phyloP scores from a whole-genome alignment of 2,113 vertebrate species.

The Plotosus lineatus region DNA sequence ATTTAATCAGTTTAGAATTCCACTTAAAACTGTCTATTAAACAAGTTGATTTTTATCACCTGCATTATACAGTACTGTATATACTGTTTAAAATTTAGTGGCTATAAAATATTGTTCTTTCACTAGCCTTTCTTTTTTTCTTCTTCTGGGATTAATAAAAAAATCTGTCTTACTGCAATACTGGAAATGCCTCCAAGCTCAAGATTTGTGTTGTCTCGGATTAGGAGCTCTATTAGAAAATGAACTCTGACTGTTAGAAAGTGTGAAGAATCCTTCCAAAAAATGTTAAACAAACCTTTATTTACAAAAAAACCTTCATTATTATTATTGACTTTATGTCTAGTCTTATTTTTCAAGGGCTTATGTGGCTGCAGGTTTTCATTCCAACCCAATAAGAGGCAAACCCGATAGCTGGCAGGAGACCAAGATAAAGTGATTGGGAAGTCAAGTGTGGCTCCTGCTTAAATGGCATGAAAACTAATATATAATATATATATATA shows the following conservation, averaged over 20 bases:
- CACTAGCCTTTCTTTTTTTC: background rate
- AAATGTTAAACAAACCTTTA: background rate
- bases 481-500: no score
- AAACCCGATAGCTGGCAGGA: background rate
- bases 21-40: no score
- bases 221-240: background rate
- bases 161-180: background rate
- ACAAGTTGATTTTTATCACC: no score
- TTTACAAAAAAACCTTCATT: background rate
- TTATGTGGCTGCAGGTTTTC: background rate
- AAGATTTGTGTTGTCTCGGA: background rate
- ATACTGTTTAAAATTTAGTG: no score
- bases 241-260: background rate
- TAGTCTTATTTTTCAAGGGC: background rate
- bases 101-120: no score
- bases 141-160: background rate
- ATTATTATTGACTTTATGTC: no score
- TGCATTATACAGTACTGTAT: no score
- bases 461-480: background rate
- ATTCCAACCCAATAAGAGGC: background rate
- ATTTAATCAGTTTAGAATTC: no score
- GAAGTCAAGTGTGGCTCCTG: background rate
- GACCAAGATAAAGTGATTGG: background rate
- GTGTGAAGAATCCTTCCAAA: background rate
- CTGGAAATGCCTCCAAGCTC: background rate